Base-by-base conservation (phyloP, 2,888 invertebrate genomes). In the Argyresthia albistria region DNA sequence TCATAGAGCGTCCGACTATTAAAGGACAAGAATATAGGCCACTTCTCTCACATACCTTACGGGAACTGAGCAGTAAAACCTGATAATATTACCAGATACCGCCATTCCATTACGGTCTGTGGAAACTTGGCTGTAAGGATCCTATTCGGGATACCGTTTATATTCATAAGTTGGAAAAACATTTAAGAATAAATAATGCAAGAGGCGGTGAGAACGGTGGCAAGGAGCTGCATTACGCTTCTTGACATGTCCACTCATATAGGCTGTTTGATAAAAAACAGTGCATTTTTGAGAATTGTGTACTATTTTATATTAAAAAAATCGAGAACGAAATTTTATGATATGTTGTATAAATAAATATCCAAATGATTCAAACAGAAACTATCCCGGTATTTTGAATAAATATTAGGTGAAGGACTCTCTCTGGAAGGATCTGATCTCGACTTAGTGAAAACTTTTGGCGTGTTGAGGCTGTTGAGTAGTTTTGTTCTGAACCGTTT, bases 1-100 rank as follows among this genome's bases (percentile, higher is more conserved):
- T 69, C 69, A 66, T 65, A 63, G 63, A 51, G 54, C 59, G 39
- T 39, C n/a, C 10, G n/a, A 46, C 25, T 11, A 16, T 16, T 46
- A 15, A 46, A 25, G 25, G 25, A 46, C 46, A 15, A 46, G 46
- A 46, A 16, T 16, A 16, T 35, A 25, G 46, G 25, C 46, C 25
- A 46, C 25, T 25, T 46, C 16, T 15, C 15, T 9, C 25, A 11
- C 46, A 35, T 46, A 39, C 46, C n/a, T 46, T 46, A 46, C 15
- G n/a, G 35, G 46, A 46, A 46, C 25, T 7, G 46, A 11, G n/a
- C 35, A 35, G n/a, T 25, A 35, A 16, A 46, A 46, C n/a, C 16
- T 25, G 25, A n/a, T 46, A 46, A 35, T n/a, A 25, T 46, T 46
- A 46, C 11, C n/a, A 46, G n/a, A 46, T 35, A 46, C 39, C 3